phyloP scores from a whole-genome alignment of 30 jellyfish, hydroid and myxozoan species.

The Hydra vulgaris region DNA sequence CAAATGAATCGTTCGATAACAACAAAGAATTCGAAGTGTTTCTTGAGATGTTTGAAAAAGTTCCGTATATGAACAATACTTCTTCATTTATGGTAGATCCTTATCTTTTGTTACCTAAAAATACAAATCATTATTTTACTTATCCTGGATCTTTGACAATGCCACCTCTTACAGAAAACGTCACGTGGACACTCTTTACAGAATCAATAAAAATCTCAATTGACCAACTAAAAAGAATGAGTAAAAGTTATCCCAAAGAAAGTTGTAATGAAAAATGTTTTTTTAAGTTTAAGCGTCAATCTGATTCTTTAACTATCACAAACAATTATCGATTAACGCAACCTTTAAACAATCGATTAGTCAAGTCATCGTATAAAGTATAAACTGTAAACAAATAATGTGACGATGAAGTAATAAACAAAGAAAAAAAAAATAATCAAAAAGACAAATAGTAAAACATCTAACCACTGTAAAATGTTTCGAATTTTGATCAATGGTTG shows the following conservation, averaged over 20 bases:
- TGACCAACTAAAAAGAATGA: constrained; percentile 39
- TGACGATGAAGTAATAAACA: too few species aligned
- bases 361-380: constrained; percentile 50
- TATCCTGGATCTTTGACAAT: constrained; percentile 94
- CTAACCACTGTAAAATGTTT: too few species aligned
- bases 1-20: constrained; percentile 27
- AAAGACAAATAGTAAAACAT: too few species aligned
- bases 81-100: constrained; percentile 45
- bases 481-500: too few species aligned
- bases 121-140: constrained; percentile 54
- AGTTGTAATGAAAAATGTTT: constrained; percentile 1
- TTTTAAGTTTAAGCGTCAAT: constrained; percentile 1
- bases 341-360: constrained; percentile 49
- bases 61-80: constrained; percentile 35
- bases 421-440: too few species aligned
- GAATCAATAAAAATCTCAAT: constrained; percentile 53
- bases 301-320: constrained; percentile 29
- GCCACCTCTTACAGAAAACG: constrained; percentile 83
- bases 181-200: constrained; percentile 73
- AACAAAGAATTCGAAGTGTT: constrained; percentile 42
- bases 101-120: constrained; percentile 52
- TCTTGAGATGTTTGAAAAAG: constrained; percentile 22
- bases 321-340: constrained; percentile 55
- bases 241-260: constrained; percentile 46
- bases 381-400: too few species aligned